phyloP scores from a whole-genome alignment of 1,140 invertebrate genomes.

The Drosophila miranda region DNA sequence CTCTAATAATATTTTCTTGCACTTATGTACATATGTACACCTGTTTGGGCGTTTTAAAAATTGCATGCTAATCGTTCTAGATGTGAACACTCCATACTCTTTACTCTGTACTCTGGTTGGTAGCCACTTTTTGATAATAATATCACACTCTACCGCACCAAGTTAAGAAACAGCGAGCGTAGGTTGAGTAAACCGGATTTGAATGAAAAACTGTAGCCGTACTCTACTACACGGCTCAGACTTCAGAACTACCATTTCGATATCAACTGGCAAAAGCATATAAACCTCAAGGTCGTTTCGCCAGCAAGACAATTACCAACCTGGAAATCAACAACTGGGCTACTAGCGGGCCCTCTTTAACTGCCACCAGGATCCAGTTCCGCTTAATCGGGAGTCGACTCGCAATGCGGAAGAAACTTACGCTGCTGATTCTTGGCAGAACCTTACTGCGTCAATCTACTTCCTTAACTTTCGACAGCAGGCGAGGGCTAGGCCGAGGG shows the following conservation, averaged over 20 bases:
- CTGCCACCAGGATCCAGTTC: slow-evolving; percentile 28
- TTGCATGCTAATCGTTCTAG: too few relatives aligned
- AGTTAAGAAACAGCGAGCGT: slow-evolving; percentile 32
- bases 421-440: slow-evolving; percentile 17
- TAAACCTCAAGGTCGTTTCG: slow-evolving; percentile 45
- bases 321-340: slow-evolving; percentile 16
- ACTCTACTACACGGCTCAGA: slow-evolving; percentile 6
- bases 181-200: slow-evolving; percentile 54
- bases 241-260: slow-evolving; percentile 25
- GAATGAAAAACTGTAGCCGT: slow-evolving; percentile 42
- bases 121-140: slow-evolving; percentile 16
- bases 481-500: slow-evolving; percentile 3
- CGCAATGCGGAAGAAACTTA: slow-evolving; percentile 35
- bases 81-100: too few relatives aligned
- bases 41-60: too few relatives aligned
- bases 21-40: background rate
- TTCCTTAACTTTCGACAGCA: slow-evolving; percentile 13
- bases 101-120: too few relatives aligned
- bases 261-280: slow-evolving; percentile 33
- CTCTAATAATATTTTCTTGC: slow-evolving; percentile 7
- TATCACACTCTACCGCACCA: slow-evolving; percentile 28
- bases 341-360: slow-evolving; percentile 1
- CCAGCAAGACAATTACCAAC: slow-evolving; percentile 12
- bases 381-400: background rate
- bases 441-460: background rate